These are phyloP conservation scores for Deroplatys truncata DNA, from an alignment of 2,888 invertebrate species.

Conservation along the genomic window DNA sequence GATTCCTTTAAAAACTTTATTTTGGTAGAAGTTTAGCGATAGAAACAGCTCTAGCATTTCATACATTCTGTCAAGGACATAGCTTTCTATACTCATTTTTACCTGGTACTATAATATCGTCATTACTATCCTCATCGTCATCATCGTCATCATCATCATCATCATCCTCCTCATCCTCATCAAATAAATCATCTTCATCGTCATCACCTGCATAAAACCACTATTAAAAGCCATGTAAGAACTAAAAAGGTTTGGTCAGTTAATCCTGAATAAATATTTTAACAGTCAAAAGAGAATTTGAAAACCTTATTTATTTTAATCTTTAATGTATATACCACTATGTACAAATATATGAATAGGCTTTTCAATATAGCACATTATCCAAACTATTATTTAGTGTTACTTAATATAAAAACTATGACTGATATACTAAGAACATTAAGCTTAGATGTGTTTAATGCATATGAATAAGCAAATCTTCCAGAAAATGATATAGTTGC, in stretches of 20 bases:
- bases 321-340: no score
- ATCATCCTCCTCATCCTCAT: slow-evolving; percentile 45
- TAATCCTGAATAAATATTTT: no score
- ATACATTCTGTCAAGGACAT: not conserved
- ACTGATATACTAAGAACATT: no score
- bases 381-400: no score
- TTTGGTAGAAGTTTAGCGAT: not conserved
- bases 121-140: slow-evolving; percentile 40
- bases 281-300: no score
- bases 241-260: not conserved
- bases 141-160: slow-evolving; percentile 51
- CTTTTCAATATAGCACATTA: no score
- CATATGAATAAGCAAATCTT: not conserved
- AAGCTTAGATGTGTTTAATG: not conserved
- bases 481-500: not conserved
- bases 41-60: not conserved
- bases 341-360: no score
- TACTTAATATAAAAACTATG: no score
- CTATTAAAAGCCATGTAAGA: slow-evolving; percentile 34
- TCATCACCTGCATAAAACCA: slow-evolving; percentile 42
- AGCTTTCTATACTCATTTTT: not conserved
- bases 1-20: not conserved
- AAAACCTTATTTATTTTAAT: no score
- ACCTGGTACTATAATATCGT: slow-evolving; percentile 33
- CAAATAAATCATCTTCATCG: slow-evolving; percentile 39